These are phyloP conservation scores for Onychomys leucogaster DNA, from an alignment of 2,797 vertebrate genomes.

Conservation along the genomic window DNA sequence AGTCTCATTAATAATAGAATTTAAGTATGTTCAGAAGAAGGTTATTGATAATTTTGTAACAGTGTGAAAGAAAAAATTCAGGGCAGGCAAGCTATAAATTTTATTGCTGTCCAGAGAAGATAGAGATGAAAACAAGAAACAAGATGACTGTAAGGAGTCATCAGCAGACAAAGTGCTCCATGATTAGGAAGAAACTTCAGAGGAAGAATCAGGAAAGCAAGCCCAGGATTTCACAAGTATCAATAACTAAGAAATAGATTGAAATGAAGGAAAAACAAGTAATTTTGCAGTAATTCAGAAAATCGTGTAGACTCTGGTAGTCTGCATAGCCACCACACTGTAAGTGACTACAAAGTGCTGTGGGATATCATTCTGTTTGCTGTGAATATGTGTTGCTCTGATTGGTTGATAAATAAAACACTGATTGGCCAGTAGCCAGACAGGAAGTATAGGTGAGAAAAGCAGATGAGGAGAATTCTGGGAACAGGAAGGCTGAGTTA, in stretches of 20 bases:
- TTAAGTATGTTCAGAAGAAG: not conserved
- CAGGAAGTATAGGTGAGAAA: no score
- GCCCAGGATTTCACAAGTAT: not conserved
- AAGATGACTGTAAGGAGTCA: not conserved
- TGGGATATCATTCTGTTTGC: no score
- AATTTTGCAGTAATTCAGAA: not conserved
- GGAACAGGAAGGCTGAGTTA: no score
- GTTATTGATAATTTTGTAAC: not conserved
- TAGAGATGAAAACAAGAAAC: not conserved
- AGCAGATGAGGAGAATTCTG: no score
- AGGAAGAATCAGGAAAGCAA: not conserved
- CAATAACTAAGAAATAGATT: not conserved
- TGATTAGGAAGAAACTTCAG: not conserved
- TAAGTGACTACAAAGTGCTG: no score
- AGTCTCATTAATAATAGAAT: not conserved
- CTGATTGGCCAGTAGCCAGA: no score
- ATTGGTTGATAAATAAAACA: no score
- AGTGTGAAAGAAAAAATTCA: not conserved
- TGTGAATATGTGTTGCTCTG: no score
- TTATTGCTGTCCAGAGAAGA: not conserved
- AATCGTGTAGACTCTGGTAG: not conserved
- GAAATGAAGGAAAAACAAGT: not conserved
- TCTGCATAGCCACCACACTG: no score
- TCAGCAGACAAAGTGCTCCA: not conserved
- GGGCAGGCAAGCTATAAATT: not conserved